Conservation (phyloP, 2,888 invertebrate genomes). For the Pherbina coryleti region DNA sequence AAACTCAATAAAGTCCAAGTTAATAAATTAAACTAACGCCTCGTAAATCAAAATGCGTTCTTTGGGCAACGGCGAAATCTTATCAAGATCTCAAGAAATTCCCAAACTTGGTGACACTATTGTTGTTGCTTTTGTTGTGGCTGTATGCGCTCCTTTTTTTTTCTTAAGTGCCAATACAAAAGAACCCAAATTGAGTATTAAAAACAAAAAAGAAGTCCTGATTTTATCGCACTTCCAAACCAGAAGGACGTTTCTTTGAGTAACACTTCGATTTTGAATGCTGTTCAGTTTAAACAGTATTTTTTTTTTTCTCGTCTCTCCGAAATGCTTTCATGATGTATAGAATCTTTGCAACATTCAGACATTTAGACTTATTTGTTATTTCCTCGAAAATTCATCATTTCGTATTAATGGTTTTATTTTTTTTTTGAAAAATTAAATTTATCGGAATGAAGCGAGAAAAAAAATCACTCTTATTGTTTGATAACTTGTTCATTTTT, state of each 20-base stretch:
- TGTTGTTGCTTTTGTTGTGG: conserved; percentile 7
- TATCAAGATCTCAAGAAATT: conserved; percentile 35
- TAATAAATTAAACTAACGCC: conserved; percentile 52
- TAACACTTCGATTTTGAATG: conserved; percentile 2
- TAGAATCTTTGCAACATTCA: not conserved
- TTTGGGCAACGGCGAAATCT: conserved; percentile 24
- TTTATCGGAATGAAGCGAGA: not conserved
- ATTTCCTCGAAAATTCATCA: conserved; percentile 38
- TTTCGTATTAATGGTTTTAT: not conserved
- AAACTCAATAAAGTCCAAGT: conserved; percentile 38
- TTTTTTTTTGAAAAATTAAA: conserved; percentile 9
- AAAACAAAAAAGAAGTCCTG: conserved; percentile 1
- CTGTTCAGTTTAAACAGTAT: not conserved
- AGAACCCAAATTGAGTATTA: not conserved
- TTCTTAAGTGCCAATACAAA: not conserved
- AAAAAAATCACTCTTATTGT: not conserved
- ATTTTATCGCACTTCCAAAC: conserved; percentile 25
- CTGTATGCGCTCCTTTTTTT: not conserved
- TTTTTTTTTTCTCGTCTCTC: not conserved
- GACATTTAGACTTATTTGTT: conserved; percentile 25
- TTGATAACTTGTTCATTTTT: not conserved
- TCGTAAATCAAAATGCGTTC: conserved; percentile 47
- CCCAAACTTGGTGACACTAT: conserved; percentile 36
- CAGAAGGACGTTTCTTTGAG: conserved; percentile 25
- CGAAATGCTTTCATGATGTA: not conserved